Base-by-base conservation (phyloP, 2,888 invertebrate species). In the Agriopis leucophaearia region DNA sequence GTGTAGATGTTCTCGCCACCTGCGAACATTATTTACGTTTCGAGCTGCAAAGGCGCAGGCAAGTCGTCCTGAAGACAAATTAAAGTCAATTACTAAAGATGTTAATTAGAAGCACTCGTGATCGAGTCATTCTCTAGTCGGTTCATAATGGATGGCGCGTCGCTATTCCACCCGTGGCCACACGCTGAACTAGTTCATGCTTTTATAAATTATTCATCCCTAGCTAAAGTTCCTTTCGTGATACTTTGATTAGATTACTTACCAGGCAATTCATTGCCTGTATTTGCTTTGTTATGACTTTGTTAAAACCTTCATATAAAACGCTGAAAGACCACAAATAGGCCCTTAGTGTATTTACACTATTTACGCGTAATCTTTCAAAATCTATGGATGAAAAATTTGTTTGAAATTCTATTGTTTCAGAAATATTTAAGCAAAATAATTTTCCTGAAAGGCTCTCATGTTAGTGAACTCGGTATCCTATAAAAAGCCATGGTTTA, bases 171-270 rank as follows among this genome's bases (percentile, higher is more conserved):
- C 13, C 18, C 55, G 42, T 27, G 55, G 55, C 18, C 16, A 74
- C 76, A 82, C 76, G 75, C 74, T 76, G 74, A 78, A 75, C 79
- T 78, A 81, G 78, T 80, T 79, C 76, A 77, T 74, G 72, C 78
- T 73, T 73, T 71, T 70, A 70, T 78, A 78, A 80, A 82, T 81
- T 80, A 81, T 82, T 82, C 80, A 82, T 77, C 72, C 70, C 56
- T 67, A 56, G 72, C 56, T 70, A 66, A 69, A 72, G 59, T 69
- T 73, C 62, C 63, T 66, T 66, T 69, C 66, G 72, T 66, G 64
- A 55, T 73, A 68, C 70, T 75, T 66, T 71, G 72, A 73, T 75
- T 73, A 72, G 69, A 72, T 69, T 69, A 64, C 64, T 67, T 52
- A 69, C 47, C 71, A 57, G 56, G 59, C 62, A 62, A 66, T 68